Evolutionary conservation across 2,797 vertebrate species (phyloP), one percentile per base, ranked within the genome.

Genomic region (Emys orbicularis): DNA sequence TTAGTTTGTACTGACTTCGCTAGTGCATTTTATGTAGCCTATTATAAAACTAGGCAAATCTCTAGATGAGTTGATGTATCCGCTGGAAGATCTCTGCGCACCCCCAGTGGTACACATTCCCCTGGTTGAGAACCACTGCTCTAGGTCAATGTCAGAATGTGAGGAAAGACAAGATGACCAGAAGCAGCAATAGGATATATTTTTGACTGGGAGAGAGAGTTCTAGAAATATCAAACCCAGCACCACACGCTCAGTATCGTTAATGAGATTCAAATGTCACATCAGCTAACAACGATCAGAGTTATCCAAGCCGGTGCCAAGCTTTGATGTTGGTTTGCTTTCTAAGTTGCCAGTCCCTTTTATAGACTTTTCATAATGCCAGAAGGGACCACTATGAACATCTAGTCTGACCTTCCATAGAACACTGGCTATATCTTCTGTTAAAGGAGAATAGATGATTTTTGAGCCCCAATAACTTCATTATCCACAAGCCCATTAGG

Each of bases 401-500:
- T 95, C 80, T 95, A 88, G 90, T 91, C 92, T 94, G 94, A 94
- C 94, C 94, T 96, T 93, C 87, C 80, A 89, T 93, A 94, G 87
- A 96, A 93, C 80, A 94, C 87, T 93, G 92, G 86, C 94, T 44
- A 1, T 53, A 95, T 95, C 91, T 95, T 90, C 92, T 92, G 91
- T 91, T 96, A 95, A 97, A 96, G 89, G 92, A 97, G 94, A 90
- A 86, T 95, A 93, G 88, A 93, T 88, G 90, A 84, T 84, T 96
- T 91, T 81, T 79, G 89, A 96, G 95, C 96, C 94, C 94, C 90
- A 94, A 96, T 95, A 94, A 96, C 84, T 93, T 97, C 92, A 97
- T 97, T 97, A 97, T 90, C 87, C 92, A 90, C 80, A 81, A 94
- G 87, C 49, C 80, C 59, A 41, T 74, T 68, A 86, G 80, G 88